These are phyloP conservation scores for Pachyseris speciosa DNA, from an alignment of 64 coral and sea anemone genomes.

Conservation along the genomic window DNA sequence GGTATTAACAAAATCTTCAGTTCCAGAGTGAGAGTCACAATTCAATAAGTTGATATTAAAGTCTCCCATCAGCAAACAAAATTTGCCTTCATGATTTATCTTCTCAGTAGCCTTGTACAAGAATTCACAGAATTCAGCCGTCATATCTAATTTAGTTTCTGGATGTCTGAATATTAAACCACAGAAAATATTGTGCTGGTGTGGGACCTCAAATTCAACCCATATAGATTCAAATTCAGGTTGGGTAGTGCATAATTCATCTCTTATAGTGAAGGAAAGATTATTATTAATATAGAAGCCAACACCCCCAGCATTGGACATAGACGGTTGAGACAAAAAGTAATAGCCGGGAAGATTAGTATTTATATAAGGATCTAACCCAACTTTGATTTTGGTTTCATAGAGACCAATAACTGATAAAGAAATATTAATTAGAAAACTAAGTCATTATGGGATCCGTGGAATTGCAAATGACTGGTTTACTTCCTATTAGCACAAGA, in stretches of 20 bases:
- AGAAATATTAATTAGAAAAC: no score
- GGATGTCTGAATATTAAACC: slow-evolving; percentile 71
- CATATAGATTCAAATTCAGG: slow-evolving; percentile 19
- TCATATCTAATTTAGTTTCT: slow-evolving; percentile 6
- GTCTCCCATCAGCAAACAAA: slow-evolving; percentile 41
- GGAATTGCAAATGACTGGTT: no score
- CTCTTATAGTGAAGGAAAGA: not conserved
- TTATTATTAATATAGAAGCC: not conserved
- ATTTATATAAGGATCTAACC: not conserved
- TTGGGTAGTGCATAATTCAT: not conserved
- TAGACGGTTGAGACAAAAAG: not conserved
- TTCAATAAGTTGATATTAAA: slow-evolving; percentile 12
- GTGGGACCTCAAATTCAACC: slow-evolving; percentile 36
- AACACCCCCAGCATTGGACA: not conserved
- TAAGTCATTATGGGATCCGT: no score
- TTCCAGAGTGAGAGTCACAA: slow-evolving; percentile 6
- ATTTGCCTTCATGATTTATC: slow-evolving; percentile 49
- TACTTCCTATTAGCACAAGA: no score
- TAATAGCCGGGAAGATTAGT: not conserved
- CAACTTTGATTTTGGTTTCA: no score
- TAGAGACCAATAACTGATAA: no score
- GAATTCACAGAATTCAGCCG: not conserved
- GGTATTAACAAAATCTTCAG: slow-evolving; percentile 31
- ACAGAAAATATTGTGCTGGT: slow-evolving; percentile 61
- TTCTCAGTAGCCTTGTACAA: slow-evolving; percentile 42